Base-by-base conservation (phyloP, 2,113 vertebrate genomes). In the Dasyprocta punctata region DNA sequence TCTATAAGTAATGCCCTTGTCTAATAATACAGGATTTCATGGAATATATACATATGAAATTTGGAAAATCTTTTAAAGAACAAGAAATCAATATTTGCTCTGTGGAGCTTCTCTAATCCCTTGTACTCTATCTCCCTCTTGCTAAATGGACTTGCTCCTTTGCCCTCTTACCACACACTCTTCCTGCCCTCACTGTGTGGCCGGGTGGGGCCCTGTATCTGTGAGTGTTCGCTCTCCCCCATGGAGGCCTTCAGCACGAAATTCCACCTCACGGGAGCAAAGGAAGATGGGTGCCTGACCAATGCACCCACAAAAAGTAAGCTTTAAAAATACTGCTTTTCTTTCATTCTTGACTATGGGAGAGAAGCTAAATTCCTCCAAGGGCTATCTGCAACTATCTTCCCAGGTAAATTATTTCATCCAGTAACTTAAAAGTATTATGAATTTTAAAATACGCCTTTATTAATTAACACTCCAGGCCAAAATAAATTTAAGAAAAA, bases 391-490 rank as follows among this genome's bases (percentile, higher is more conserved):
- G 8, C n/a, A 17, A 90, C 28, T 9, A 84, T 49, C 78, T 84
- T 95, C 47, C 71, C 33, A 94, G 92, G 56, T 44, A 63, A 88
- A 87, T 95, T 17, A 41, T 82, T 97, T 92, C 56, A 94, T 86
- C 28, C 11, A 52, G 26, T 85, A 85, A 94, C 41, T 61, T 67
- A 86, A 65, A 91, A 93, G 69, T 52, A 28, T 22, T 38, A 69
- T 36, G 28, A 78, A 30, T 78, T 52, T 16, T 17, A 33, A 78
- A 78, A 52, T 41, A 44, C 44, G 71, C 67, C 61, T 83, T 75
- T 83, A 85, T 82, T 95, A 71, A 88, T 81, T 61, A 86, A 86
- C 60, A 52, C 13, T 63, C 14, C 14, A 38, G 28, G 58, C 5
- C n/a, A 89, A 80, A 87, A 86, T 65, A 86, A 86, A 67, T 30